Evolutionary conservation across 2,888 invertebrate genomes (phyloP).

Genomic region (Cheilosia soror): DNA sequence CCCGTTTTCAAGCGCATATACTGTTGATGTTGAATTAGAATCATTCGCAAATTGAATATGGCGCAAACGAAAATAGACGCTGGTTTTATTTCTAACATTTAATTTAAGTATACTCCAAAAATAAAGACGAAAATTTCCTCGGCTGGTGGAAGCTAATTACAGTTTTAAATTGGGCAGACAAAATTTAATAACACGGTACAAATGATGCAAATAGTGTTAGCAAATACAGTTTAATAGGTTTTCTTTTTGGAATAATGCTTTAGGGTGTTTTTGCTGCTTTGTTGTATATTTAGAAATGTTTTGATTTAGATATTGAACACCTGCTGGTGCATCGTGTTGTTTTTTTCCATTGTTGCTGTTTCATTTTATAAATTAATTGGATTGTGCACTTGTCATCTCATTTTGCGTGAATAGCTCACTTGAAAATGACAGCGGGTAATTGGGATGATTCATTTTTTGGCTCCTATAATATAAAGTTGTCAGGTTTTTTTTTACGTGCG

Average conservation of each 20-base stretch:
- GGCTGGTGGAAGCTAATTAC: slow-evolving; percentile 60
- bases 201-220: slow-evolving; percentile 35
- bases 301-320: slow-evolving; percentile 11
- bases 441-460: slow-evolving; percentile 27
- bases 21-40: slow-evolving; percentile 15
- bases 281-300: slow-evolving; percentile 6
- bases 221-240: slow-evolving; percentile 10
- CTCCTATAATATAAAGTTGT: not conserved
- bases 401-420: slow-evolving; percentile 43
- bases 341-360: slow-evolving; percentile 13
- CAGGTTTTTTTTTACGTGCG: not conserved
- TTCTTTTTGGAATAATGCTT: not conserved
- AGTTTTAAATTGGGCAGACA: slow-evolving; percentile 45
- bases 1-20: slow-evolving; percentile 14
- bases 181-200: slow-evolving; percentile 27
- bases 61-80: slow-evolving; percentile 51
- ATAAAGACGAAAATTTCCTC: slow-evolving; percentile 33
- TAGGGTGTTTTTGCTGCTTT: not conserved
- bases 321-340: slow-evolving; percentile 22
- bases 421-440: slow-evolving; percentile 49
- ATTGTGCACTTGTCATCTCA: slow-evolving; percentile 53
- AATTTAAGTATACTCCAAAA: slow-evolving; percentile 56
- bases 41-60: slow-evolving; percentile 25
- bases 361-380: slow-evolving; percentile 52
- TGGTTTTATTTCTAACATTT: slow-evolving; percentile 49